Conservation (phyloP, 2,888 invertebrate genomes). For the Drosophila koepferae region DNA sequence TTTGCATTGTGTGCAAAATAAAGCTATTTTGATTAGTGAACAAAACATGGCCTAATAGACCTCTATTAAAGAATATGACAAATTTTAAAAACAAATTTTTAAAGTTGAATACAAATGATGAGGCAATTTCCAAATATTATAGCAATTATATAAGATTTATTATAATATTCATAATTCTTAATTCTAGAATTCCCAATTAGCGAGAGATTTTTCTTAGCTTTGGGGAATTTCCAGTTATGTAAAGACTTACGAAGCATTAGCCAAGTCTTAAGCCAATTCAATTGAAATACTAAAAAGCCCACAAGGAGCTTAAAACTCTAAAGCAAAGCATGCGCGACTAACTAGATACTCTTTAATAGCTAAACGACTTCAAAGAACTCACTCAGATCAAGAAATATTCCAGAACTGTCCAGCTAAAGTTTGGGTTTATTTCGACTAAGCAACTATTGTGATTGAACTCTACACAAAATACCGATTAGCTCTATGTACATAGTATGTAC, state of each 20-base stretch:
- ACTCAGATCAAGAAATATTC: neutral
- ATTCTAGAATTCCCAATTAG: neutral
- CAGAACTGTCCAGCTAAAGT: too few relatives aligned
- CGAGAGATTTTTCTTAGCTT: neutral
- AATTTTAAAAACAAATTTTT: too few relatives aligned
- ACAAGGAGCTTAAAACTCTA: too few relatives aligned
- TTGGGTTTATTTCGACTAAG: neutral
- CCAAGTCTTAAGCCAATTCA: neutral
- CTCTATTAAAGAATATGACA: neutral
- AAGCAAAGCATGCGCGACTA: neutral
- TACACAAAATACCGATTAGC: neutral
- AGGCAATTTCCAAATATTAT: too few relatives aligned
- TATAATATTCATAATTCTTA: too few relatives aligned
- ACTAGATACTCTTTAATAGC: neutral
- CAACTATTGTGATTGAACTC: neutral
- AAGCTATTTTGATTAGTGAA: neutral
- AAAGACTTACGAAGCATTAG: neutral
- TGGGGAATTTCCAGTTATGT: conserved; percentile 1
- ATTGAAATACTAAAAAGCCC: neutral
- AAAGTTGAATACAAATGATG: too few relatives aligned
- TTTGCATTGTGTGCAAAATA: neutral
- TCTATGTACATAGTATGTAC: too few relatives aligned
- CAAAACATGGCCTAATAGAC: neutral
- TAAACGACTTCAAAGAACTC: neutral
- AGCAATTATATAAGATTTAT: neutral